Evolutionary conservation across 2,888 invertebrate genomes (phyloP).

Genomic region (Blastobasis adustella): DNA sequence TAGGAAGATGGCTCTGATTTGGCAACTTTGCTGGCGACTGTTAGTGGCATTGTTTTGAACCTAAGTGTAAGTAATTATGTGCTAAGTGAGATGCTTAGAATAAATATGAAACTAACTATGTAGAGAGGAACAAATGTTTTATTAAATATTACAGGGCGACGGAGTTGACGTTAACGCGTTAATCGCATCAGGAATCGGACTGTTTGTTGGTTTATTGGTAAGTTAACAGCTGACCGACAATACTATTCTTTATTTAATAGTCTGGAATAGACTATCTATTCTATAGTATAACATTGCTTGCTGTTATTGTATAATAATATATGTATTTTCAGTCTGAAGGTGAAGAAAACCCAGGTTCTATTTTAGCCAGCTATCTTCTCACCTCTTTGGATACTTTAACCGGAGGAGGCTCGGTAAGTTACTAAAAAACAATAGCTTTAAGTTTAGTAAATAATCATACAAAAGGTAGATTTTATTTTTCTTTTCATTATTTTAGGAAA

Average conservation of each 20-base stretch:
- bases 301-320: slow-evolving; percentile 1
- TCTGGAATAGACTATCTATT: not conserved
- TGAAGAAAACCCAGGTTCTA: slow-evolving; percentile 57
- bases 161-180: slow-evolving; percentile 60
- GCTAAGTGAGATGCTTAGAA: no score
- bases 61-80: slow-evolving; percentile 52
- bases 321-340: slow-evolving; percentile 51
- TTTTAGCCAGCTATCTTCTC: slow-evolving; percentile 55
- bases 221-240: slow-evolving; percentile 13
- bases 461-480: not conserved
- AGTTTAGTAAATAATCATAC: not conserved
- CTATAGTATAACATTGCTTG: not conserved
- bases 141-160: slow-evolving; percentile 43
- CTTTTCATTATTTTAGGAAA: slow-evolving; percentile 35
- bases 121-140: no score
- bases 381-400: slow-evolving; percentile 62
- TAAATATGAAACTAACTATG: no score
- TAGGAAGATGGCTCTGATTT: slow-evolving; percentile 66
- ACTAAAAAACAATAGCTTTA: not conserved
- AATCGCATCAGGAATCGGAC: slow-evolving; percentile 56
- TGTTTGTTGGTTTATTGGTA: slow-evolving; percentile 63
- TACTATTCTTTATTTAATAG: not conserved
- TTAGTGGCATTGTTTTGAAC: slow-evolving; percentile 59
- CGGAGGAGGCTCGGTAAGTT: slow-evolving; percentile 64
- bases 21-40: slow-evolving; percentile 55